Base-by-base conservation (phyloP, 1,140 invertebrate genomes). In the Drosophila saltans region DNA sequence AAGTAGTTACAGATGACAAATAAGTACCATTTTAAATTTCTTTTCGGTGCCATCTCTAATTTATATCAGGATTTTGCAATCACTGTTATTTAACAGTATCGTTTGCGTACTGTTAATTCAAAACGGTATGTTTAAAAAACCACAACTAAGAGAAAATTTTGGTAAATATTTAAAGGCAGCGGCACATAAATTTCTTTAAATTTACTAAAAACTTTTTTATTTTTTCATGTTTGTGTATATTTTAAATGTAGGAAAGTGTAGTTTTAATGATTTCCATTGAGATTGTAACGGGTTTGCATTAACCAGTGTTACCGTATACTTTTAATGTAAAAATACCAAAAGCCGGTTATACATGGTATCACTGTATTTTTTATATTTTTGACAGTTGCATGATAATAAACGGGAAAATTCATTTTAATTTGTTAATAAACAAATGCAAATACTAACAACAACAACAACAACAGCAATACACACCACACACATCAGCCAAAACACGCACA, bases 401-500 rank as follows among this genome's bases (percentile, higher is more conserved):
- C 10, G 5, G 43, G 21, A 36, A 45, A 45, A 2, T 33, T 36
- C 0, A 28, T 16, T 57, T 57, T 2, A 6, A 8, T 16, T 33
- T 36, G 30, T 43, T 43, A 26, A 61, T 26, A 68, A 73, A 56
- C 66, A 45, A 40, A 73, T 58, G 43, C 61, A 39, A 11, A 61
- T 62, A 66, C 45, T 61, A 62, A 76, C 60, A 73, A 56, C n/a
- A 43, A 76, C n/a, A 43, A 76, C 56, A 63, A 69, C 59, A 58
- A 60, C 48, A 76, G 56, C 64, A 65, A 68, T 59, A 61, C 36
- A 24, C 28, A 21, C 52, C 21, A 16, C 30, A 33, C 48, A 43
- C 7, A 57, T 36, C 4, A 6, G 33, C 33, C 33, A 5, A 36
- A 7, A 16, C 16, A n/a, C 5, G 10, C 9, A 55, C 24, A 21